Conservation (phyloP, 2,888 invertebrate genomes). For the Dryococelus australis region DNA sequence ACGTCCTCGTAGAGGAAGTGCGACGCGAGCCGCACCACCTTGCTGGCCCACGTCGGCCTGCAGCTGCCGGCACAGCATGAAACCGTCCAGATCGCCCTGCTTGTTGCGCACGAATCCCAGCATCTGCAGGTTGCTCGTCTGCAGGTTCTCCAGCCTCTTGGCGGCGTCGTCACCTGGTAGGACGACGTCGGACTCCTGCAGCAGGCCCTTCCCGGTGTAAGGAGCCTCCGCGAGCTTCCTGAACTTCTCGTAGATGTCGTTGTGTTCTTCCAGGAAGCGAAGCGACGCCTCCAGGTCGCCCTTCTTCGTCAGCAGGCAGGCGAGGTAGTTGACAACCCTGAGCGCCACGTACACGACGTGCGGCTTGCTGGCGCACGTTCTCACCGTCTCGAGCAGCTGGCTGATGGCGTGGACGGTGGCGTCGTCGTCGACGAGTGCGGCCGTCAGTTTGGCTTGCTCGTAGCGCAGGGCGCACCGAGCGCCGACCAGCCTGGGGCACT, state of each 20-base stretch:
- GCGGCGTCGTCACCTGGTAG: constrained; percentile 18
- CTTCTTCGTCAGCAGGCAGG: constrained; percentile 20
- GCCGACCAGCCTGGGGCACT: neutral
- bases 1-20: constrained; percentile 58
- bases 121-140: constrained; percentile 70
- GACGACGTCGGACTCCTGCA: neutral
- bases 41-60: constrained; percentile 66
- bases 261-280: neutral
- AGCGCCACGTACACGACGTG: neutral
- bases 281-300: neutral
- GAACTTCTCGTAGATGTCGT: neutral
- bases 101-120: constrained; percentile 68
- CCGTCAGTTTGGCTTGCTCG: neutral
- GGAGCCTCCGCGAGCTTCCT: neutral
- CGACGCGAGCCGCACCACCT: constrained; percentile 64
- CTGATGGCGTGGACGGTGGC: neutral
- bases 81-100: constrained; percentile 62
- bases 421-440: neutral
- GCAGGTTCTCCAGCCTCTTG: constrained; percentile 65
- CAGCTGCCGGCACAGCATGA: constrained; percentile 64
- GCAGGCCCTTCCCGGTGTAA: constrained; percentile 24
- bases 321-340: neutral
- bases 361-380: neutral
- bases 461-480: neutral
- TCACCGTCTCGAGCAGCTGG: neutral